These are phyloP conservation scores for Andricus grossulariae DNA, from an alignment of 1,140 invertebrate genomes.

Conservation along the genomic window DNA sequence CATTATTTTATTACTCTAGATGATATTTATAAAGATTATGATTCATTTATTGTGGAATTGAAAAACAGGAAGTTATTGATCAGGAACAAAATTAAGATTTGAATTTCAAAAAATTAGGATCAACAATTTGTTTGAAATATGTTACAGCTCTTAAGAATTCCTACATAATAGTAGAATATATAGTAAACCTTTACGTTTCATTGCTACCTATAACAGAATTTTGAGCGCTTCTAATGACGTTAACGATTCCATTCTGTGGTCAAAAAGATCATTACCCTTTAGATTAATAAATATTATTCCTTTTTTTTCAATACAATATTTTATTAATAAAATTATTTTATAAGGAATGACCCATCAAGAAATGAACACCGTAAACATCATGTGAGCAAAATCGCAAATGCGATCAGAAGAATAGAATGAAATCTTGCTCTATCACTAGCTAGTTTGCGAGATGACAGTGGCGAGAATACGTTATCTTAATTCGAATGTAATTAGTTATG, in stretches of 20 bases:
- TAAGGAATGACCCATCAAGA: not conserved
- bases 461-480: not conserved
- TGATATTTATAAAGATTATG: too few relatives aligned
- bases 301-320: not conserved
- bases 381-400: constrained; percentile 24
- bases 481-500: constrained; percentile 21
- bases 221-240: constrained; percentile 10
- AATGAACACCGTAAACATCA: not conserved
- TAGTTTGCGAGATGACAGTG: constrained; percentile 5
- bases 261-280: not conserved
- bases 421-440: constrained; percentile 16
- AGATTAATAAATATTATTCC: not conserved
- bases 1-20: too few relatives aligned
- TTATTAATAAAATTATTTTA: too few relatives aligned
- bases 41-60: too few relatives aligned
- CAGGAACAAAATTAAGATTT: too few relatives aligned
- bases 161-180: constrained; percentile 10
- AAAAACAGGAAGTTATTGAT: too few relatives aligned
- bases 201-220: constrained; percentile 14
- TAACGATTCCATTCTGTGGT: not conserved
- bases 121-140: not conserved
- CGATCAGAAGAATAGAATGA: constrained; percentile 4
- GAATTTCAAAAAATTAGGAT: not conserved
- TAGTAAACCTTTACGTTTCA: not conserved
- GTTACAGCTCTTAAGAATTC: constrained; percentile 19